Evolutionary conservation across 2,888 invertebrate species (phyloP).

Genomic region (Hedychridium roseum): DNA sequence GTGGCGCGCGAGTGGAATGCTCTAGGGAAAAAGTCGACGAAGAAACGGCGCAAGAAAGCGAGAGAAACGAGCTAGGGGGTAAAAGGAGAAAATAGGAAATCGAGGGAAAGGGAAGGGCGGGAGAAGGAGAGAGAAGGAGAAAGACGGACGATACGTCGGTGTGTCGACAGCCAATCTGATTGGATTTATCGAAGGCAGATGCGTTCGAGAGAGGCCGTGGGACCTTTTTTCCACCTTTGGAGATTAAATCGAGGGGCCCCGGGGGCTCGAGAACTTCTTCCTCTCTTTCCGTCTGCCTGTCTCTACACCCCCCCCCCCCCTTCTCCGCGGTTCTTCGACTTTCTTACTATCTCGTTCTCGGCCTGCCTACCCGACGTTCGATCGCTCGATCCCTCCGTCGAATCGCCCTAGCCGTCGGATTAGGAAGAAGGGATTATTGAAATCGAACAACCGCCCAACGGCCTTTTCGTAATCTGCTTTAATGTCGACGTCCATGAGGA

Average conservation of each 20-base stretch:
- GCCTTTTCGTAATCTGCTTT: constrained; percentile 15
- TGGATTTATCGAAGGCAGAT: constrained; percentile 49
- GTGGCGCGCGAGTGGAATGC: constrained; percentile 4
- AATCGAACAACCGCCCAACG: constrained; percentile 3
- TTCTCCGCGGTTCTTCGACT: too few species aligned
- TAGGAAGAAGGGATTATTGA: constrained; percentile 14
- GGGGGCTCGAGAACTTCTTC: too few species aligned
- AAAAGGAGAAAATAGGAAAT: constrained; percentile 1
- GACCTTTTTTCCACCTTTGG: constrained; percentile 21
- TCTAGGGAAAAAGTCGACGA: background rate
- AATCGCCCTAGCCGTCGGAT: background rate
- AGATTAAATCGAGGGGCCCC: constrained; percentile 35
- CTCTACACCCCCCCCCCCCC: too few species aligned
- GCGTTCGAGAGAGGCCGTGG: constrained; percentile 28
- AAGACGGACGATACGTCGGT: constrained; percentile 26
- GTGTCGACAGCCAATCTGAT: constrained; percentile 52
- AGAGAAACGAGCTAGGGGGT: background rate
- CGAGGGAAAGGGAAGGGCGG: background rate
- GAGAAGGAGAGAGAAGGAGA: constrained; percentile 13
- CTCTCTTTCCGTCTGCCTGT: too few species aligned
- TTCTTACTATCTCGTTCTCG: too few species aligned
- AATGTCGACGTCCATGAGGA: constrained; percentile 13
- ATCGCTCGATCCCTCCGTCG: too few species aligned
- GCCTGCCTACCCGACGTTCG: too few species aligned
- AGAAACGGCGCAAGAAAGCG: background rate